phyloP scores from a whole-genome alignment of 2,113 vertebrate genomes.

The Trachemys scripta region DNA sequence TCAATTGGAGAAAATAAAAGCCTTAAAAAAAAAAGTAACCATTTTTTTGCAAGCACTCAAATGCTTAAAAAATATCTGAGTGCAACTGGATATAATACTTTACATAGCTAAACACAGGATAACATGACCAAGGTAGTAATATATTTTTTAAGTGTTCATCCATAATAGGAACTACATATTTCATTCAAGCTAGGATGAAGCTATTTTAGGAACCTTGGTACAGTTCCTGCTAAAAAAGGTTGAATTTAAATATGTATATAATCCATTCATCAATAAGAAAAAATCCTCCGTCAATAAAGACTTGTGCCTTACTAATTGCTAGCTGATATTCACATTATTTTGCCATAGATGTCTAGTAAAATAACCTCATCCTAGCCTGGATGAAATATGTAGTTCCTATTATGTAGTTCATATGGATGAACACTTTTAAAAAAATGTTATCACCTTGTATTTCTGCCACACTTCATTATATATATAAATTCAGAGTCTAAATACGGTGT shows the following conservation, averaged over 20 bases:
- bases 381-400: conserved; percentile 21
- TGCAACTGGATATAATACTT: background rate
- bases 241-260: conserved; percentile 48
- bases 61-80: background rate
- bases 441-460: background rate
- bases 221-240: background rate
- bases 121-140: background rate
- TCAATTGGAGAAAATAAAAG: background rate
- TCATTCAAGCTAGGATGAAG: background rate
- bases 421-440: background rate
- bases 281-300: background rate
- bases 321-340: conserved; percentile 3
- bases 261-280: background rate
- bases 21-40: background rate
- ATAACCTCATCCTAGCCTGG: background rate
- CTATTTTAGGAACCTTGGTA: conserved; percentile 15
- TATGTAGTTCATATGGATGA: background rate
- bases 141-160: background rate
- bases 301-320: conserved; percentile 32
- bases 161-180: conserved; percentile 8
- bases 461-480: background rate
- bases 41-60: background rate
- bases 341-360: background rate
- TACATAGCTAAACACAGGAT: background rate
- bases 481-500: no score